Conservation (phyloP, 2,888 invertebrate genomes). For the Drosophila ezoana region DNA sequence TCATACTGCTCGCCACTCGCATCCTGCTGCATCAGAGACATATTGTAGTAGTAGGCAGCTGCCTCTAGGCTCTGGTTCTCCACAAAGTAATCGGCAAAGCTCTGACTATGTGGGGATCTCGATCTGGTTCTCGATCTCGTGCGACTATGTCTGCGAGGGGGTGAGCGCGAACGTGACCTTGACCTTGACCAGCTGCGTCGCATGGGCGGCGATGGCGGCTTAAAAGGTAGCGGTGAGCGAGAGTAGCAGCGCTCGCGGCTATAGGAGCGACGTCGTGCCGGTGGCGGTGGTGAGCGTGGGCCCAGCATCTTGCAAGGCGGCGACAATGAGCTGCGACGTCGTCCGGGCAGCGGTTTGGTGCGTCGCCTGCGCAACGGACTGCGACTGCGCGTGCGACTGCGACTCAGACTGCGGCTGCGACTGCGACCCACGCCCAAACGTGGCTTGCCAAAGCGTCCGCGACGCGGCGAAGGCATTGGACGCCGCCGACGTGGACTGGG, state of each 20-base stretch:
- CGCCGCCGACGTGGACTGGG: conserved; percentile 68
- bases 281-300: conserved; percentile 73
- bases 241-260: conserved; percentile 79
- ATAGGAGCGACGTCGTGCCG: conserved; percentile 71
- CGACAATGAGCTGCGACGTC: conserved; percentile 69
- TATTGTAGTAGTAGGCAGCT: conserved; percentile 81
- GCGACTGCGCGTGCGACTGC: conserved; percentile 80
- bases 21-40: conserved; percentile 66
- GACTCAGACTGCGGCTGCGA: conserved; percentile 66
- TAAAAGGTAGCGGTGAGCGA: conserved; percentile 82
- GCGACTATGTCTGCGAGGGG: conserved; percentile 38
- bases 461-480: conserved; percentile 54
- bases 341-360: conserved; percentile 19
- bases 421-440: conserved; percentile 31
- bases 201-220: conserved; percentile 84
- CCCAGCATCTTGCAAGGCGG: conserved; percentile 53
- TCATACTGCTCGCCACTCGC: conserved; percentile 67
- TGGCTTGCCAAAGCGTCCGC: conserved; percentile 49
- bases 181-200: conserved; percentile 77
- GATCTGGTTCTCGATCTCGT: conserved; percentile 40
- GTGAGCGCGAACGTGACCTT: conserved; percentile 54
- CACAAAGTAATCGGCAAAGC: conserved; percentile 65
- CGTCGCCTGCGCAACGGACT: conserved; percentile 71
- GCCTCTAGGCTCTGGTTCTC: conserved; percentile 56
- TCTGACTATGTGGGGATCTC: conserved; percentile 39